Conservation (phyloP, 2,797 vertebrate species). For the Paramormyrops hopkinsi region DNA sequence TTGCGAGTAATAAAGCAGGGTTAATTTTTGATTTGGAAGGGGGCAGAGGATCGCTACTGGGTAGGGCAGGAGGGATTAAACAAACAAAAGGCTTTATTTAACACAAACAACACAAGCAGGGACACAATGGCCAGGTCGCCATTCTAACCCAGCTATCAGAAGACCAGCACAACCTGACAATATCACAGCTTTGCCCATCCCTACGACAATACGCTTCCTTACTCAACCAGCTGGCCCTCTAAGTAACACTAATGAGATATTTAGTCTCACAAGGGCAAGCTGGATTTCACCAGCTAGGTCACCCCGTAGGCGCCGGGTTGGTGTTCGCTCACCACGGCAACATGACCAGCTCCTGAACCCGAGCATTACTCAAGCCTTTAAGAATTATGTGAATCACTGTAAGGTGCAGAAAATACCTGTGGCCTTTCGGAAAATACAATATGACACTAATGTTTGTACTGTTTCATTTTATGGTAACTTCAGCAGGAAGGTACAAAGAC, state of each 20-base stretch:
- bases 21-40: constrained; percentile 11
- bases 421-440: constrained; percentile 24
- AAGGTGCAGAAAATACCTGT: constrained; percentile 39
- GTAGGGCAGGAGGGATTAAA: not conserved
- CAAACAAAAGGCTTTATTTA: constrained; percentile 11
- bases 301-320: not conserved
- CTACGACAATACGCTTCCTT: not conserved
- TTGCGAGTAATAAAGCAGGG: constrained; percentile 9
- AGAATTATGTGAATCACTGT: constrained; percentile 38
- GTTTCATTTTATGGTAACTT: not conserved
- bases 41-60: not conserved
- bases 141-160: not conserved
- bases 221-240: not conserved
- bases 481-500: not conserved
- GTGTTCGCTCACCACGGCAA: not conserved
- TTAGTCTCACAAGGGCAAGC: not conserved
- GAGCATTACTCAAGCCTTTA: not conserved
- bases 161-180: not conserved
- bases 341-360: not conserved
- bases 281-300: not conserved
- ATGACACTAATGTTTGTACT: not conserved
- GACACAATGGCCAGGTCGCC: not conserved
- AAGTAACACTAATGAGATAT: not conserved
- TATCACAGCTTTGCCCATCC: not conserved
- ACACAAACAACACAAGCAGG: not conserved